Evolutionary conservation across 2,888 invertebrate species (phyloP).

Genomic region (Fissipunctia ypsillon): DNA sequence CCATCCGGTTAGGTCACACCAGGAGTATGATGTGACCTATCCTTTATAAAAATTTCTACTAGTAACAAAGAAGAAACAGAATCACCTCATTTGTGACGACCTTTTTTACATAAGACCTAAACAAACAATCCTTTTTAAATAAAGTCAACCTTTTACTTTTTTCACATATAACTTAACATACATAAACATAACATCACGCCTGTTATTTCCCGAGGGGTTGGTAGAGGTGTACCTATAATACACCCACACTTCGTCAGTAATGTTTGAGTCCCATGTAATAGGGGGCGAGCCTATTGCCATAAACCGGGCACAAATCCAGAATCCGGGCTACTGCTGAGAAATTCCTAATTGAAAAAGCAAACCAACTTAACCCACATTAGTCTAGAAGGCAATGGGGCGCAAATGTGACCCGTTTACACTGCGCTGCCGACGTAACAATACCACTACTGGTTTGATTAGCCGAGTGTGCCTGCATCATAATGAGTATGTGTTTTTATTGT

Average conservation of each 20-base stretch:
- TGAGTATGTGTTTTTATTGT: not conserved
- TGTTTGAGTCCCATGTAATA: not conserved
- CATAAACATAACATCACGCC: not conserved
- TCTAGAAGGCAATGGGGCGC: conserved; percentile 49
- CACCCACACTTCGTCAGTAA: not conserved
- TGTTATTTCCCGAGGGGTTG: not conserved
- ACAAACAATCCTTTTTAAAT: conserved; percentile 57
- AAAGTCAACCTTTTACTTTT: conserved; percentile 23
- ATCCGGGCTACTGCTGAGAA: not conserved
- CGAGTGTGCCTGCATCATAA: conserved; percentile 28
- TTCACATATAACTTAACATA: no score
- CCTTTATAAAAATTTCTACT: not conserved
- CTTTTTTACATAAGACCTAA: conserved; percentile 50
- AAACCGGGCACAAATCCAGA: not conserved
- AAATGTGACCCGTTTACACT: conserved; percentile 64
- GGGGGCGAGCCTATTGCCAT: not conserved
- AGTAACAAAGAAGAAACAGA: conserved; percentile 10
- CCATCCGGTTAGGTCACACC: no score
- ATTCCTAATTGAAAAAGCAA: not conserved
- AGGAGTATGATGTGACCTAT: no score
- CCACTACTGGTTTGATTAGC: conserved; percentile 53
- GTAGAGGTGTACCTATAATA: not conserved
- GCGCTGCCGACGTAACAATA: conserved; percentile 53
- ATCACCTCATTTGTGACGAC: conserved; percentile 39
- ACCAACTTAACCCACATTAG: conserved; percentile 36